These are phyloP conservation scores for Glossophaga mutica DNA, from an alignment of 2,797 vertebrate species.

Conservation along the genomic window DNA sequence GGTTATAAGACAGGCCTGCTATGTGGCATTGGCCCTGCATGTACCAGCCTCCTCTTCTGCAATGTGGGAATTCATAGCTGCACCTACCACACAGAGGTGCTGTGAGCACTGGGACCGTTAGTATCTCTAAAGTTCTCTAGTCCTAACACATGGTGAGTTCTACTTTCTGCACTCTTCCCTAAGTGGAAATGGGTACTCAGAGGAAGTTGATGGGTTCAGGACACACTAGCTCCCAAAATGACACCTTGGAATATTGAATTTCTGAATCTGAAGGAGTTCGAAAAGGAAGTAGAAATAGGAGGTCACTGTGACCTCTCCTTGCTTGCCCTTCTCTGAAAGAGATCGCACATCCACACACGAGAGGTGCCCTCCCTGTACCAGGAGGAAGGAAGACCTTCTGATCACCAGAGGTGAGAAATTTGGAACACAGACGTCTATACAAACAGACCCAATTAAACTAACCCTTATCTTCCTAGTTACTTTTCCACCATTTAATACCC, in stretches of 20 bases:
- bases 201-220: not conserved
- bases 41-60: not conserved
- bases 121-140: not conserved
- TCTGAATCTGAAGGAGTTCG: not conserved
- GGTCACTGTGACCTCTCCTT: not conserved
- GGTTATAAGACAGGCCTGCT: not conserved
- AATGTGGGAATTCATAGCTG: fast-evolving
- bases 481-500: not conserved
- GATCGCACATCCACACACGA: not conserved
- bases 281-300: not conserved
- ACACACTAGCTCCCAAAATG: not conserved
- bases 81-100: fast-evolving
- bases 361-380: not conserved
- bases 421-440: not conserved
- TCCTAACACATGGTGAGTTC: not conserved
- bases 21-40: fast-evolving
- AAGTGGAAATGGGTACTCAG: not conserved
- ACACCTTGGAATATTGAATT: not conserved
- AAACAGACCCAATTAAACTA: not conserved
- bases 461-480: not conserved
- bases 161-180: not conserved
- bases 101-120: not conserved
- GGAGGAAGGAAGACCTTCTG: not conserved
- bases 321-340: not conserved
- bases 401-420: not conserved